phyloP scores from a whole-genome alignment of 2,113 vertebrate genomes.

The Embiotoca jacksoni region DNA sequence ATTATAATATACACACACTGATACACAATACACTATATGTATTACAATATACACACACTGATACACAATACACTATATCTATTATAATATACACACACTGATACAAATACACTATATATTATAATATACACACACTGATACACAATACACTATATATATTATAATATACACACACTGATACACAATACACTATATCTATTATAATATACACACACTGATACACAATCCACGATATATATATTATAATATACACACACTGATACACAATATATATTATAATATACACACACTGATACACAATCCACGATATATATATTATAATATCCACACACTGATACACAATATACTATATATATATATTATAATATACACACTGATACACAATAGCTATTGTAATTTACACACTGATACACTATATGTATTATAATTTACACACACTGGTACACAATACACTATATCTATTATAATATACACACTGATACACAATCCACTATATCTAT shows the following conservation, averaged over 20 bases:
- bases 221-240: no score
- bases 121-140: constrained; percentile 1
- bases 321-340: not conserved
- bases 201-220: constrained; percentile 1
- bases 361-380: not conserved
- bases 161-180: constrained; percentile 1
- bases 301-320: not conserved
- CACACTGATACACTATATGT: no score
- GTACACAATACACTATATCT: no score
- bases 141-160: not conserved
- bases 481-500: no score
- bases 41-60: constrained; percentile 3
- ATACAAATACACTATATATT: not conserved
- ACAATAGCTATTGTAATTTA: no score
- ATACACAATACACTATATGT: no score
- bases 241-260: constrained; percentile 4
- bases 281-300: not conserved
- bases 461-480: no score
- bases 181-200: not conserved
- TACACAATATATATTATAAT: not conserved
- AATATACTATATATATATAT: not conserved
- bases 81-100: constrained; percentile 4
- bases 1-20: constrained; percentile 4
- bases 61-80: no score
- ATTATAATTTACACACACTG: no score